Conservation (phyloP, 2,113 vertebrate species). For the Macaca mulatta region DNA sequence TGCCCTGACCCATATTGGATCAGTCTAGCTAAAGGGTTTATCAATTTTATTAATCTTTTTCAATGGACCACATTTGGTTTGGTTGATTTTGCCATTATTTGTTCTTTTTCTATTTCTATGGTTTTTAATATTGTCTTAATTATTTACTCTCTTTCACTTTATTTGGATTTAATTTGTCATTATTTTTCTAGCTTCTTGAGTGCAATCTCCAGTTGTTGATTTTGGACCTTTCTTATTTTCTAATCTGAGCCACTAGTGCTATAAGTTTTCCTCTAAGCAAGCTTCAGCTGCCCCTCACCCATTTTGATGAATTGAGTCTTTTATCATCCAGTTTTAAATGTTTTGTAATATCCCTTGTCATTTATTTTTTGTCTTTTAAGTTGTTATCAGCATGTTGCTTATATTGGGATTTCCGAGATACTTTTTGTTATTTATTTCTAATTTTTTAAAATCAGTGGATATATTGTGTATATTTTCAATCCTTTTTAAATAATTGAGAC, state of each 20-base stretch:
- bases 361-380: background rate
- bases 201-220: too few relatives aligned
- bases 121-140: too few relatives aligned
- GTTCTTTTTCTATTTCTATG: too few relatives aligned
- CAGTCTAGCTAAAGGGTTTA: background rate
- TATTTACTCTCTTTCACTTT: too few relatives aligned
- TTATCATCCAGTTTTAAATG: background rate
- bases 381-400: background rate
- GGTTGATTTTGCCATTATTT: too few relatives aligned
- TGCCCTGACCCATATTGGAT: background rate
- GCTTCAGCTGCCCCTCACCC: too few relatives aligned
- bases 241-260: too few relatives aligned
- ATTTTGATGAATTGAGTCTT: background rate
- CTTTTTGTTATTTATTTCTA: background rate
- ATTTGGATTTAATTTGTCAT: too few relatives aligned
- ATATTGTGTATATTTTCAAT: background rate
- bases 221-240: too few relatives aligned
- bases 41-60: background rate
- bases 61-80: too few relatives aligned
- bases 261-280: background rate
- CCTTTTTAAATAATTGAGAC: background rate
- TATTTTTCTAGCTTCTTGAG: too few relatives aligned
- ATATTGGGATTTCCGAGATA: background rate
- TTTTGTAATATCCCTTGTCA: background rate
- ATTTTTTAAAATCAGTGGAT: background rate